A percentile compares a stretch with the other conserved stretches of the same genome.
Conservation (phyloP, 2,113 vertebrate species). For the Electrona antarctica region DNA sequence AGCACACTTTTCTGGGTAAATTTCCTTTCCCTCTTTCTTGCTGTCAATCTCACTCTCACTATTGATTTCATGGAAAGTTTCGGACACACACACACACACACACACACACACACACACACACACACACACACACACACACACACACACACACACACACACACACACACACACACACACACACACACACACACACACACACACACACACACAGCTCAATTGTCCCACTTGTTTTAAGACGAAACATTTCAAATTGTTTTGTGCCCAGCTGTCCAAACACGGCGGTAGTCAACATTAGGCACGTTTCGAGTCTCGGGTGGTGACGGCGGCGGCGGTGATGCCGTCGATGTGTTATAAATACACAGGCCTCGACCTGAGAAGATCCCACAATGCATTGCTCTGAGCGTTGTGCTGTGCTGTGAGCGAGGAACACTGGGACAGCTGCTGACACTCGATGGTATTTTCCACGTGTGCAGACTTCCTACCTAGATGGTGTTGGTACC, state of each 20-base stretch:
- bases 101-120: no score
- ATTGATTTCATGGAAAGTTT: conserved; percentile 66
- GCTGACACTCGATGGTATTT: conserved; percentile 63
- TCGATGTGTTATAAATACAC: conserved; percentile 44
- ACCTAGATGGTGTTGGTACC: conserved; percentile 35
- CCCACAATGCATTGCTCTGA: conserved; percentile 51
- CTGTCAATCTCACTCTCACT: conserved; percentile 53
- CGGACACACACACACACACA: background rate
- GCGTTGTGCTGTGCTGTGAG: conserved; percentile 19
- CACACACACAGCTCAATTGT: conserved; percentile 57
- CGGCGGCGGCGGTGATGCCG: conserved; percentile 39
- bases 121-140: no score
- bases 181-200: no score
- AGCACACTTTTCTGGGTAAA: conserved; percentile 34
- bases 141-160: no score
- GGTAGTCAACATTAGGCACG: conserved; percentile 48
- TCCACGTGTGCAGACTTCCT: conserved; percentile 49
- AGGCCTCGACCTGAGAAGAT: conserved; percentile 45
- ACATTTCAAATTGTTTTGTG: conserved; percentile 62
- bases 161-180: no score
- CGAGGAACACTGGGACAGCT: conserved; percentile 59
- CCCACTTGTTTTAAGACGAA: conserved; percentile 65
- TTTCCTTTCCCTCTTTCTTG: conserved; percentile 8
- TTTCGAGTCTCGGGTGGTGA: conserved; percentile 49
- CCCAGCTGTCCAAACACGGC: conserved; percentile 78